Evolutionary conservation across 2,797 vertebrate species (phyloP).

Genomic region (Peromyscus melanophrys): DNA sequence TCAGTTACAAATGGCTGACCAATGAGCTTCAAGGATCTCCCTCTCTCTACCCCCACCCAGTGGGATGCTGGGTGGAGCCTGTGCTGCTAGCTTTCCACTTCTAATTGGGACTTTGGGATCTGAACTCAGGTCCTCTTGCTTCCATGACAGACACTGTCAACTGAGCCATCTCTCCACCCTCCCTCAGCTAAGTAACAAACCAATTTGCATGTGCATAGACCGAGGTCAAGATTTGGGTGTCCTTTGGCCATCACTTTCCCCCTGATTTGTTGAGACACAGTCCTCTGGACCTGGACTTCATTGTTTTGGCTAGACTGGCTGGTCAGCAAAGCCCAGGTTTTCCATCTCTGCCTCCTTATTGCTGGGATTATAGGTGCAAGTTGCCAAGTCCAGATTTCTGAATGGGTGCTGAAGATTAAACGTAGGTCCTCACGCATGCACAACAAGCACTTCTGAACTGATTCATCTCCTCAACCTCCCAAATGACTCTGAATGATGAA

Average conservation of each 20-base stretch:
- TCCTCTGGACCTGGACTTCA: not conserved
- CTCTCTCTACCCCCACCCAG: not conserved
- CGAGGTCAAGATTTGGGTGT: not conserved
- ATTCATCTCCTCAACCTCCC: not conserved
- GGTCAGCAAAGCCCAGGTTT: not conserved
- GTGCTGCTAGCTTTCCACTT: not conserved
- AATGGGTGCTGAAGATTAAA: not conserved
- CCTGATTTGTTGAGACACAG: not conserved
- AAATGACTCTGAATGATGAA: constrained; percentile 18
- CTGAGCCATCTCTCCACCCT: not conserved
- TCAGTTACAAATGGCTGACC: not conserved
- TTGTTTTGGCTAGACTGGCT: not conserved
- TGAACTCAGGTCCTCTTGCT: not conserved
- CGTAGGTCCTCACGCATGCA: not conserved
- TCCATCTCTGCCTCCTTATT: not conserved
- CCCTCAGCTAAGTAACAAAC: not conserved
- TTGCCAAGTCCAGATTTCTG: not conserved
- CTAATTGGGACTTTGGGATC: not conserved
- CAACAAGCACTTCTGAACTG: not conserved
- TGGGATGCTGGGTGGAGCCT: not conserved
- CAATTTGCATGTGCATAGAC: not conserved
- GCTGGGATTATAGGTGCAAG: not conserved
- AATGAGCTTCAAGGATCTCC: not conserved
- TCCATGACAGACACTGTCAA: not conserved
- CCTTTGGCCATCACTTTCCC: not conserved